Base-by-base conservation (phyloP, 2,888 invertebrate genomes). In the Apotomis turbidana region DNA sequence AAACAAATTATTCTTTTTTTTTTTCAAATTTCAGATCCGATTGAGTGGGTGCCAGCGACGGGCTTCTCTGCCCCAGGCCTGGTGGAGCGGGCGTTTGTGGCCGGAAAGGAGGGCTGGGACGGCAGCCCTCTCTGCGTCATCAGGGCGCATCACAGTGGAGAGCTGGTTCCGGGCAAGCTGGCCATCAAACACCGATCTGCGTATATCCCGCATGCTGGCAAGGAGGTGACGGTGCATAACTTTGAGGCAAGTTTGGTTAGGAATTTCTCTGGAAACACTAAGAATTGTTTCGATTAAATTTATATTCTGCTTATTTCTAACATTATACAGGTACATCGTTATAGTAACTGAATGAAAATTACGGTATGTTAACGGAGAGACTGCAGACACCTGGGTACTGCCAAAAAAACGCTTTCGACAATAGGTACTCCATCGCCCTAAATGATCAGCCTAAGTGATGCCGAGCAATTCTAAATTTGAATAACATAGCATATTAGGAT, bases 91-190 rank as follows among this genome's bases (percentile, higher is more conserved):
- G 93, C 93, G 0, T 85, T 88, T 9, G 84, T 88, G 0, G 93
- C 84, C 1, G 94, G 94, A 4, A 86, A 81, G 63, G 93, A 93
- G 74, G 93, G 87, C 0, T 90, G 91, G 90, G 93, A 93, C 73
- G 80, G 85, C 12, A 93, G 90, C 74, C 93, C 93, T 0, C 80
- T 94, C 6, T 93, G 92, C 87, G 80, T 90, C 5, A 93, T 93
- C 74, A 85, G 93, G 70, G 86, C 93, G 0, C 89, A 90, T 57
- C 88, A 91, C 76, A 85, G 83, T 46, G 92, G 91, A 10, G 90
- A 91, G 61, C 79, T 90, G 0, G 76, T 93, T 4, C 93, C 92
- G 0, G 93, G 93, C 3, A 94, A 93, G 74, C 80, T 93, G 27
- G 89, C 91, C 5, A 80, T 89, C 54, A 90, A 87, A 68, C 90